These are phyloP conservation scores for Sula dactylatra DNA, from an alignment of 2,113 vertebrate genomes.

Conservation along the genomic window DNA sequence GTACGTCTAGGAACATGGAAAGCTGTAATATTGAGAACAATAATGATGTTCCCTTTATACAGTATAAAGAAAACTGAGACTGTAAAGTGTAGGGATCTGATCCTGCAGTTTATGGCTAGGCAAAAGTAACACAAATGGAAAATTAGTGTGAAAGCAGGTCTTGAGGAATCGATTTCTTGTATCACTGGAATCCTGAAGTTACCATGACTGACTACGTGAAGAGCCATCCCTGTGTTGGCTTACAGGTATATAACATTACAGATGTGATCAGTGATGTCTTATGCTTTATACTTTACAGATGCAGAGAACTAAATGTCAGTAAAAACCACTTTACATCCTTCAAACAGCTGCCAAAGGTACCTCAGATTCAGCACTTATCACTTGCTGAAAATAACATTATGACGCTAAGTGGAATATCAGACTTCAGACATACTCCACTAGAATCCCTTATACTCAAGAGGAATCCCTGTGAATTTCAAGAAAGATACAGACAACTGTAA, in stretches of 20 bases:
- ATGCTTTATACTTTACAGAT: conserved; percentile 75
- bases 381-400: conserved; percentile 89
- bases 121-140: background rate
- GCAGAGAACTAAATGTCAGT: conserved; percentile 89
- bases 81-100: background rate
- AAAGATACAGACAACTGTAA: conserved; percentile 87
- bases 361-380: conserved; percentile 86
- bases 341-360: conserved; percentile 90
- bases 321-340: conserved; percentile 88
- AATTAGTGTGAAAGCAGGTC: background rate
- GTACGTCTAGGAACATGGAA: background rate
- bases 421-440: conserved; percentile 77
- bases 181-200: background rate
- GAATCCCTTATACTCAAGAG: conserved; percentile 83
- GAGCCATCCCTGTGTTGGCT: background rate
- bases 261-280: background rate
- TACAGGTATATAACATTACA: background rate
- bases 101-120: background rate
- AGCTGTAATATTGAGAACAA: background rate
- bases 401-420: conserved; percentile 81
- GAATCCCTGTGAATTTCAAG: conserved; percentile 91
- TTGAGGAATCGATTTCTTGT: background rate
- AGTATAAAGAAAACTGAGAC: background rate
- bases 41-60: background rate
- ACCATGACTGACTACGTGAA: background rate